Conservation (phyloP, 2,113 vertebrate genomes). For the Amphiprion percula region DNA sequence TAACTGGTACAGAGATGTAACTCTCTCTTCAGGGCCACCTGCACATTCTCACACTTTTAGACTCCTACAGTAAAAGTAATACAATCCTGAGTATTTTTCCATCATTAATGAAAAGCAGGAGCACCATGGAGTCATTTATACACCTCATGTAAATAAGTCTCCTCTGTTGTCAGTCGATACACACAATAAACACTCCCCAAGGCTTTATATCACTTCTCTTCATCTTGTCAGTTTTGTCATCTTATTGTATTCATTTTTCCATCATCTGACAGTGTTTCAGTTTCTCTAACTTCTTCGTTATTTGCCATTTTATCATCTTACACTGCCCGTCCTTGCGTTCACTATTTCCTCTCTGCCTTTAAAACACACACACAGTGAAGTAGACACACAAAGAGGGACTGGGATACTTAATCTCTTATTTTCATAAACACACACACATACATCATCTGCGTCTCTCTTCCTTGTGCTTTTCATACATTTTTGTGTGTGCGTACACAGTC, state of each 20-base stretch:
- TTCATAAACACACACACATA: constrained; percentile 15
- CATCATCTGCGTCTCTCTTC: constrained; percentile 19
- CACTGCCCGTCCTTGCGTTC: not conserved
- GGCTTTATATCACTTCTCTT: constrained; percentile 24
- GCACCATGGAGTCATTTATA: constrained; percentile 20
- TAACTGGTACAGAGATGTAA: too few species aligned
- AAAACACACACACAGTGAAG: constrained; percentile 21
- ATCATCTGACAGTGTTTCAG: constrained; percentile 27
- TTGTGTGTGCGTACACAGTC: not conserved
- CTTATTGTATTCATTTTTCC: constrained; percentile 17
- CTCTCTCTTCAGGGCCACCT: too few species aligned
- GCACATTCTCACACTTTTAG: too few species aligned
- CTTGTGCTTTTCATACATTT: not conserved
- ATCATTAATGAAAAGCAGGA: not conserved
- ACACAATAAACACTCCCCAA: constrained; percentile 3
- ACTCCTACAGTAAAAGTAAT: too few species aligned
- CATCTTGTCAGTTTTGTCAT: constrained; percentile 21
- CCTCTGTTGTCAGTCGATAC: not conserved
- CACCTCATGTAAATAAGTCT: constrained; percentile 1
- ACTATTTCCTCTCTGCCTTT: not conserved
- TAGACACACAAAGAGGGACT: constrained; percentile 11
- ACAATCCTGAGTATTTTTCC: too few species aligned
- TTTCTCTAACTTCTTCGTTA: constrained; percentile 38
- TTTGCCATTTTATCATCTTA: constrained; percentile 16
- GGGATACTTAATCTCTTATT: constrained; percentile 12